Evolutionary conservation across 2,113 vertebrate genomes (phyloP), one percentile per base, ranked within the genome.

Genomic region (Psittacula cyanocephala): DNA sequence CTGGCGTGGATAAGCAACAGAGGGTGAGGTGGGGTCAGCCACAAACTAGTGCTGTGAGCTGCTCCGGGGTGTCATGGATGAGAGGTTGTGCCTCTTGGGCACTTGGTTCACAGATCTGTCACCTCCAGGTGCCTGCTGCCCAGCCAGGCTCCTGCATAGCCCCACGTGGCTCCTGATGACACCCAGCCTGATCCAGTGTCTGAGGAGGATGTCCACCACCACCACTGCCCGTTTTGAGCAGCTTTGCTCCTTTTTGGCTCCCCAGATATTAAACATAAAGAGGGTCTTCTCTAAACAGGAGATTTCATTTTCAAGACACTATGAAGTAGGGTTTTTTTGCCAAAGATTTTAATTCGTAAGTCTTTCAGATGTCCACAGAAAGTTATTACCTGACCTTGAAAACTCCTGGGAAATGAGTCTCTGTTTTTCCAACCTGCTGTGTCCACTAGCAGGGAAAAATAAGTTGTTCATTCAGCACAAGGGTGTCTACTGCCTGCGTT

Each of bases 351-450:
- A 83, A 62, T 55, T 81, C 2, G 3, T 16, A 11, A 4, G 10
- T 44, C 52, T 80, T 88, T 85, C 44, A 47, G 39, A 59, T 4
- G 1, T 49, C 62, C 10, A 4, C 47, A 72, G 52, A 50, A 77
- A 82, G 74, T 81, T 57, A 16, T 33, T 17, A 39, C 1, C 25
- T 11, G 41, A 93, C 74, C 77, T 75, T 72, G 70, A 49, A 91
- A 91, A 41, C 15, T 71, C 47, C 4, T 2, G n/a, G 47, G 64
- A 35, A 90, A 71, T 5, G 4, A 14, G 75, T 33, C 76, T 11
- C 10, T 70, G 14, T 86, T 95, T 94, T 86, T 64, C 64, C 46
- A 87, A 9, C 71, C 89, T 50, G 88, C 85, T 86, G 81, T 67
- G 43, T 39, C 64, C 80, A 47, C 69, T 62, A 71, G 46, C 88